Conservation (phyloP, 2,888 invertebrate species). For the Fragum sueziense region DNA sequence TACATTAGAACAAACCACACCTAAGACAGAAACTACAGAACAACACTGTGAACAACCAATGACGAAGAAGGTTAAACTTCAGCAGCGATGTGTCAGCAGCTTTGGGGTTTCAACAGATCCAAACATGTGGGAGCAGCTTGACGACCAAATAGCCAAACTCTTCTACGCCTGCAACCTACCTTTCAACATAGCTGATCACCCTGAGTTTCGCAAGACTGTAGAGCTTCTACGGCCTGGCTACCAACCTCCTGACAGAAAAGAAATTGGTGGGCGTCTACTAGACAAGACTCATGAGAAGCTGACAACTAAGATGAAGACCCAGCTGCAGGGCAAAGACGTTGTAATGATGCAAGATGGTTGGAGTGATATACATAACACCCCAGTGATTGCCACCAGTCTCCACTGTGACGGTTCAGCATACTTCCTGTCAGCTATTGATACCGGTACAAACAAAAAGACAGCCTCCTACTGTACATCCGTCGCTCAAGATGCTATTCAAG, state of each 20-base stretch:
- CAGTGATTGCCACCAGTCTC: constrained; percentile 44
- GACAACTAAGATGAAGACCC: background rate
- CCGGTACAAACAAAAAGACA: constrained; percentile 46
- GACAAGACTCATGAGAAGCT: constrained; percentile 32
- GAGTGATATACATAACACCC: constrained; percentile 51
- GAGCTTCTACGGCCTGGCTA: constrained; percentile 45
- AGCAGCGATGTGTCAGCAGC: constrained; percentile 4
- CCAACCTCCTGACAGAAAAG: constrained; percentile 32
- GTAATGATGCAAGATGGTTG: constrained; percentile 40
- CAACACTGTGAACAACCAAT: no score
- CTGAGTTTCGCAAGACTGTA: constrained; percentile 23
- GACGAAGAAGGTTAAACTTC: background rate
- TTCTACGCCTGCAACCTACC: constrained; percentile 48
- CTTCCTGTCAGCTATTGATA: constrained; percentile 31
- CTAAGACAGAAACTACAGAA: no score
- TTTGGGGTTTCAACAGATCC: background rate
- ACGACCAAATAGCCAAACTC: constrained; percentile 43
- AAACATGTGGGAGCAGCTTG: constrained; percentile 13
- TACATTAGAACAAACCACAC: no score
- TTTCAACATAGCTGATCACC: constrained; percentile 40
- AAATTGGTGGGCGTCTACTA: constrained; percentile 35
- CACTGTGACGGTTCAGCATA: constrained; percentile 25
- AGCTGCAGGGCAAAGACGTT: constrained; percentile 38
- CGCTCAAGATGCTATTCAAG: constrained; percentile 23
- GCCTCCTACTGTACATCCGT: constrained; percentile 46